Evolutionary conservation across 2,888 invertebrate genomes (phyloP).

Genomic region (Caenorhabditis macrosperma): DNA sequence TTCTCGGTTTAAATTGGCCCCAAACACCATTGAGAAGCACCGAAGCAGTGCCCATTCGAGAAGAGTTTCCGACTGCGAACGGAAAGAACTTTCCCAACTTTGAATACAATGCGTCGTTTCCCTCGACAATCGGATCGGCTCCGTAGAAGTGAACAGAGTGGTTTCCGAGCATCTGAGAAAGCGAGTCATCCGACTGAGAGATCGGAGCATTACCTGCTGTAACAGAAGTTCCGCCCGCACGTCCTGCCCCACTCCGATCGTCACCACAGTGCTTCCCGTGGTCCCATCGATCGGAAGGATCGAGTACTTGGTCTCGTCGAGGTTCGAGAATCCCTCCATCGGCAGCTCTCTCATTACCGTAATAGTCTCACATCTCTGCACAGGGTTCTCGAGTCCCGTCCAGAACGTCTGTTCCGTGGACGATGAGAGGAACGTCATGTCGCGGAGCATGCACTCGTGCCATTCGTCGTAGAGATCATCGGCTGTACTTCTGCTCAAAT

Average conservation of each 20-base stretch:
- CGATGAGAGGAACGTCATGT: slow-evolving; percentile 9
- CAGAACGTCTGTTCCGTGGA: slow-evolving; percentile 17
- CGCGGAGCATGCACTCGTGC: slow-evolving; percentile 25
- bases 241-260: slow-evolving; percentile 51
- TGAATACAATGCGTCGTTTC: slow-evolving; percentile 48
- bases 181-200: too few relatives aligned
- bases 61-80: slow-evolving; percentile 53
- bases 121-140: slow-evolving; percentile 59
- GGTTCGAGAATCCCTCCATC: slow-evolving; percentile 41
- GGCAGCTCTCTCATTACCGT: slow-evolving; percentile 1
- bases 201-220: too few relatives aligned
- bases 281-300: slow-evolving; percentile 38
- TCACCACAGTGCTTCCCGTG: slow-evolving; percentile 32
- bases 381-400: slow-evolving; percentile 19
- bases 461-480: slow-evolving; percentile 11
- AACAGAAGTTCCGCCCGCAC: slow-evolving; percentile 35
- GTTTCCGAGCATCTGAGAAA: slow-evolving; percentile 31
- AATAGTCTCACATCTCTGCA: slow-evolving; percentile 26
- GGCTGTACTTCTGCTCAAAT: background rate
- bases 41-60: slow-evolving; percentile 31
- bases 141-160: slow-evolving; percentile 36
- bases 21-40: slow-evolving; percentile 39
- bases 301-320: slow-evolving; percentile 59
- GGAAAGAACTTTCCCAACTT: slow-evolving; percentile 49
- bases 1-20: background rate